Evolutionary conservation across 1,140 invertebrate genomes (phyloP), one percentile per base, ranked within the genome.

Genomic region (Drosophila bipectinata): DNA sequence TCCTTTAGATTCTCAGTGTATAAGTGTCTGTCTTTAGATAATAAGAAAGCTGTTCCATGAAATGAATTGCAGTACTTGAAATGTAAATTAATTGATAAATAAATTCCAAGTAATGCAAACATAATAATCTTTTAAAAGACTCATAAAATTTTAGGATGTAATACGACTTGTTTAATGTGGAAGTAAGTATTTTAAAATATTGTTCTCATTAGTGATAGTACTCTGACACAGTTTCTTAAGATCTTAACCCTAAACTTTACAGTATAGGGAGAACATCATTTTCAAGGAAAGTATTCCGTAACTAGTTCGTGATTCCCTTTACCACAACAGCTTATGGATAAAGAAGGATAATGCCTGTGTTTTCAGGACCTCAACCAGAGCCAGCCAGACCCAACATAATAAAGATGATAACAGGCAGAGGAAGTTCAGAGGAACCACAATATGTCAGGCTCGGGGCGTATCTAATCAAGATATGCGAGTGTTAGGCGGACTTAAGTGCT

Each of bases 391-490:
- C 48, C n/a, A 34, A 6, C 6, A n/a, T 45, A 41, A 45, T n/a
- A 9, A 9, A 49, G 32, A 49, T 5, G 12, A 18, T 14, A n/a
- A 47, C 10, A 47, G 5, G 32, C 24, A 28, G n/a, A 32, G 54
- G 18, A 28, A 14, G 34, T 14, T 41, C 10, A 39, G 9, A 39
- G 49, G 14, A 48, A 28, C 26, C 44, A 59, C 18, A 49, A 53
- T 64, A 48, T 82, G 63, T 71, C 79, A 66, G 34, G 61, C 79
- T 55, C 54, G 51, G 41, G 64, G 79, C 64, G 52, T 68, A 78
- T 68, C 75, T 79, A 83, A 83, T 83, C 79, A 72, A 79, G 71
- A 79, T 75, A 72, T 78, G 53, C 34, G 47, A 64, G 61, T 63
- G 58, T 79, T 57, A 49, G 61, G 61, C 44, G 54, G 64, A 66